Evolutionary conservation across 2,797 vertebrate species (phyloP).

Genomic region (Meda fulgida): DNA sequence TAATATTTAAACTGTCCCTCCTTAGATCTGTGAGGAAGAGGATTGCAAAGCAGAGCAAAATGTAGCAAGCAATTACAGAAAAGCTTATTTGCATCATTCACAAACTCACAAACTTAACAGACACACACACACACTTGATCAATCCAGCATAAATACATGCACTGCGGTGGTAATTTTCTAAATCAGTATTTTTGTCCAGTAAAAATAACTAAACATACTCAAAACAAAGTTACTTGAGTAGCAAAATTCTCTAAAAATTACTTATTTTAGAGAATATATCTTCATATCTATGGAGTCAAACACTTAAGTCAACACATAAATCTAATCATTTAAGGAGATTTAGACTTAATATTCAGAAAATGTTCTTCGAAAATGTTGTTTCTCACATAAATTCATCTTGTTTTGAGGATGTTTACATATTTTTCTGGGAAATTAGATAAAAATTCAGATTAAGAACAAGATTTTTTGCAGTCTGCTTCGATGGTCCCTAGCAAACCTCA

Average conservation of each 20-base stretch:
- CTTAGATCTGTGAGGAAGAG: constrained; percentile 4
- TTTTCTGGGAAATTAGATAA: neutral
- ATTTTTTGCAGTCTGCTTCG: neutral
- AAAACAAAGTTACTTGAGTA: neutral
- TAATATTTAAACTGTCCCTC: constrained; percentile 1
- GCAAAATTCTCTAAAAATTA: neutral
- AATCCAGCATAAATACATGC: constrained; percentile 3
- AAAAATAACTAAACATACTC: constrained; percentile 1
- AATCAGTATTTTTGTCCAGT: neutral
- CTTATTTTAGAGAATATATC: neutral
- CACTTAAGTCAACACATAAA: no score
- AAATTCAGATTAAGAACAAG: neutral
- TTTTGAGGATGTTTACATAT: neutral
- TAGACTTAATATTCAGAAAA: neutral
- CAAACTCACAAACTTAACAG: constrained; percentile 5
- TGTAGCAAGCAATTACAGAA: neutral
- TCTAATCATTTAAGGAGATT: neutral
- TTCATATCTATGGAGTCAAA: neutral
- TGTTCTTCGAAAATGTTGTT: neutral
- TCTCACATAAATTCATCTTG: neutral
- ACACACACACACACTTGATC: neutral
- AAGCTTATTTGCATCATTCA: constrained; percentile 23
- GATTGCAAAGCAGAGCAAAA: constrained; percentile 6
- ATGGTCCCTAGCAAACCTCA: neutral
- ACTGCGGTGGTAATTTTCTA: neutral